These are phyloP conservation scores for Cnemophilus loriae DNA, from an alignment of 2,113 vertebrate genomes.

Conservation along the genomic window DNA sequence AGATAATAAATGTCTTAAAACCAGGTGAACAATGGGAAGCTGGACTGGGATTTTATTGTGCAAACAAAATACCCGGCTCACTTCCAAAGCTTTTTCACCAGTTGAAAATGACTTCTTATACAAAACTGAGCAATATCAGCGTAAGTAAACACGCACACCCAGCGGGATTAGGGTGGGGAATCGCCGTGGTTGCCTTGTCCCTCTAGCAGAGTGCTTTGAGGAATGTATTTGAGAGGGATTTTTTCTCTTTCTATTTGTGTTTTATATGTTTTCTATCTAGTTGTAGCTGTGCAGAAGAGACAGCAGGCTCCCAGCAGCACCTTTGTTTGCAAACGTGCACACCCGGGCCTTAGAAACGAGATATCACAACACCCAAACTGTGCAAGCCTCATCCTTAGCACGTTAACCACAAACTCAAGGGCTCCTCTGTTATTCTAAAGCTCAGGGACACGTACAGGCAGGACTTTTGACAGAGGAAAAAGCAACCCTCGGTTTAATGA, in stretches of 20 bases:
- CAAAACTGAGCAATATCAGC: background rate
- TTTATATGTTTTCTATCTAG: background rate
- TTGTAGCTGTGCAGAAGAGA: background rate
- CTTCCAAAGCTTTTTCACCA: background rate
- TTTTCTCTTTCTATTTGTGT: background rate
- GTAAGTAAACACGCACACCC: background rate
- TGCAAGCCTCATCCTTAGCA: fast-evolving
- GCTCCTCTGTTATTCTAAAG: background rate
- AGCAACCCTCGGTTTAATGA: fast-evolving
- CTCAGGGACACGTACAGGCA: background rate
- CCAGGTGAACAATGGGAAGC: background rate
- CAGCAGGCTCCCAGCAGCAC: background rate
- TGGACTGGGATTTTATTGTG: background rate
- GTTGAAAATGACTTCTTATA: fast-evolving
- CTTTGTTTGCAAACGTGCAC: background rate
- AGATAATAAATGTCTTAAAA: background rate
- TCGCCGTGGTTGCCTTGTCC: background rate
- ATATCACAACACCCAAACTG: fast-evolving
- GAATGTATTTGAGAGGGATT: background rate
- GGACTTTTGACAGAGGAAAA: no score
- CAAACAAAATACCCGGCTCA: background rate
- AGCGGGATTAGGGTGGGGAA: background rate
- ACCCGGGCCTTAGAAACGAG: background rate
- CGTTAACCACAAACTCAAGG: background rate
- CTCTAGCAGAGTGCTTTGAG: background rate